These are phyloP conservation scores for Thripadectes ignobilis DNA, from an alignment of 2,797 vertebrate species.

Conservation along the genomic window DNA sequence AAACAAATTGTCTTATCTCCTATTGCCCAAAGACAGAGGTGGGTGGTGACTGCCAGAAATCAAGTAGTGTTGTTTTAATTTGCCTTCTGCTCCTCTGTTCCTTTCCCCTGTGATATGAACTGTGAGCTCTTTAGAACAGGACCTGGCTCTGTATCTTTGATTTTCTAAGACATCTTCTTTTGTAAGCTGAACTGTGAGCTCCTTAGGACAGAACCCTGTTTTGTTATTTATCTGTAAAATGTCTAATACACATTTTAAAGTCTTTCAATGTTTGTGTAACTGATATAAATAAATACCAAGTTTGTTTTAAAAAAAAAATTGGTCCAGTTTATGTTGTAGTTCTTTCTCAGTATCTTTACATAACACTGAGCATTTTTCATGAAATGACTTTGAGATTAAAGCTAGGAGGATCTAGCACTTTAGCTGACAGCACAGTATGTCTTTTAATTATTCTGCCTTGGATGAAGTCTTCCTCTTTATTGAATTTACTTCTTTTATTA, in stretches of 20 bases:
- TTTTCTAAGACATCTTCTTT: neutral
- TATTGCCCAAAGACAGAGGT: neutral
- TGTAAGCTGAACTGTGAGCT: neutral
- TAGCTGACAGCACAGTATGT: slow-evolving; percentile 59
- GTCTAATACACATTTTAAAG: neutral
- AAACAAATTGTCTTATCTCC: neutral
- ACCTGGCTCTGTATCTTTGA: neutral
- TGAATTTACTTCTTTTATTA: slow-evolving; percentile 70
- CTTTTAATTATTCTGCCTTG: slow-evolving; percentile 71
- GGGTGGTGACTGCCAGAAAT: neutral
- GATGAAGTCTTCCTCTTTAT: slow-evolving; percentile 65
- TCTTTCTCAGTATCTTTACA: neutral
- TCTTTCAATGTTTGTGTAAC: slow-evolving; percentile 8
- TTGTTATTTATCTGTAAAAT: slow-evolving; percentile 23
- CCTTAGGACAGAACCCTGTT: neutral
- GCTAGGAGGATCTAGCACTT: slow-evolving; percentile 17
- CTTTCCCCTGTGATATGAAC: neutral
- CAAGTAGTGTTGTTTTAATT: neutral
- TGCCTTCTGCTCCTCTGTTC: neutral
- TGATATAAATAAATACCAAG: slow-evolving; percentile 40
- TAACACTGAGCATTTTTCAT: neutral
- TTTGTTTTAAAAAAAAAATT: neutral
- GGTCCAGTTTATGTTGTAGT: slow-evolving; percentile 4
- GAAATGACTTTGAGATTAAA: slow-evolving; percentile 14
- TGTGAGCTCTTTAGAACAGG: neutral